Conservation (phyloP, 2,797 vertebrate species). For the Crypturellus tataupa region DNA sequence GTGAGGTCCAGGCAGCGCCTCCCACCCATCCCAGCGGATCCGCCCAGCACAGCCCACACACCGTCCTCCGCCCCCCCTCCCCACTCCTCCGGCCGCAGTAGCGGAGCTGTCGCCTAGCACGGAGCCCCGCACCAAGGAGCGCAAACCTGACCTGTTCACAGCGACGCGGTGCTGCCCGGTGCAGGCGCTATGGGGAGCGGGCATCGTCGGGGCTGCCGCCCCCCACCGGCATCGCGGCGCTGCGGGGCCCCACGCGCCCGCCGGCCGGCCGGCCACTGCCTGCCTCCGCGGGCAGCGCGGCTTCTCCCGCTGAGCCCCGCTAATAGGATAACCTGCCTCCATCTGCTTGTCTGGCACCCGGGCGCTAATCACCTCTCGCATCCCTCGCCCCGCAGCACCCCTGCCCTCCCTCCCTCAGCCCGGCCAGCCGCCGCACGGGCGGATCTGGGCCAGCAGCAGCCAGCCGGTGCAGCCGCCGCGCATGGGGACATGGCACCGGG, state of each 20-base stretch:
- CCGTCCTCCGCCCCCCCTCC: neutral
- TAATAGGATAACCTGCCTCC: constrained; percentile 60
- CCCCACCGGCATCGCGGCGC: neutral
- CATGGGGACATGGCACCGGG: rapidly evolving
- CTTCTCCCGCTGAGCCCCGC: neutral
- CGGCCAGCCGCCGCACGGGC: too few relatives aligned
- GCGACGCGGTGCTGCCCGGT: neutral
- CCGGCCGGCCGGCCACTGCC: neutral
- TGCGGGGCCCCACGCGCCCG: rapidly evolving
- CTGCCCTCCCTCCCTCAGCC: neutral
- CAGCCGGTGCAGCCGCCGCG: neutral
- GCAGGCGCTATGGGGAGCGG: neutral
- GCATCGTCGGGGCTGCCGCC: neutral
- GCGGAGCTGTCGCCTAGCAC: neutral
- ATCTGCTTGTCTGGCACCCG: constrained; percentile 40
- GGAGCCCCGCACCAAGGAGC: rapidly evolving
- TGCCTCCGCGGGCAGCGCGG: rapidly evolving
- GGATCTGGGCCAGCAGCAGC: neutral
- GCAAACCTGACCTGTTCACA: neutral
- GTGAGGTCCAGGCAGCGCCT: too few relatives aligned
- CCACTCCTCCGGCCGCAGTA: too few relatives aligned
- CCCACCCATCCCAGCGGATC: too few relatives aligned
- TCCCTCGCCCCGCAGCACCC: neutral
- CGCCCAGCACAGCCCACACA: neutral
- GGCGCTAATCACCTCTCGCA: neutral